phyloP scores from a whole-genome alignment of 1,140 invertebrate genomes.

The Anastrepha obliqua region DNA sequence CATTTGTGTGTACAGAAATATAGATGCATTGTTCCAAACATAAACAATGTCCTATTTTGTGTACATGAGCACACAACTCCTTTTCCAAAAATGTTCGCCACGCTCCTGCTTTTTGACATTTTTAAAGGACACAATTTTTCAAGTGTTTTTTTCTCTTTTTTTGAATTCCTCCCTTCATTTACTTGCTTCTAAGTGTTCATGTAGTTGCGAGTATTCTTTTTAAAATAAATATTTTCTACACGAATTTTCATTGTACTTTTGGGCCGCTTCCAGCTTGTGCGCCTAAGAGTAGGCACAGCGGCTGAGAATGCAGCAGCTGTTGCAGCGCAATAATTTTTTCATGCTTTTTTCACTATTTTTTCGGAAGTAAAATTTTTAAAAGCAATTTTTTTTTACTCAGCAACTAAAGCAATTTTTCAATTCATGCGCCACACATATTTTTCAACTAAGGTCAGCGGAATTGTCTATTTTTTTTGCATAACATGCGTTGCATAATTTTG shows the following conservation, averaged over 20 bases:
- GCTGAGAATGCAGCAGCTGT: slow-evolving; percentile 43
- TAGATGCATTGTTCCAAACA: too few species aligned
- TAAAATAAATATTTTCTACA: slow-evolving; percentile 32
- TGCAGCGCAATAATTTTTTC: background rate
- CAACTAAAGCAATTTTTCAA: background rate
- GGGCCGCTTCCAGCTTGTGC: background rate
- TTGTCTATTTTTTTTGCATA: background rate
- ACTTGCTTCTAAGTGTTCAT: background rate
- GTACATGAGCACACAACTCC: too few species aligned
- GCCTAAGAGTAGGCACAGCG: slow-evolving; percentile 43
- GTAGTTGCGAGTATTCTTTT: background rate
- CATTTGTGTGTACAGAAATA: background rate
- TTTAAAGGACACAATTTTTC: background rate
- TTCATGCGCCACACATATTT: background rate
- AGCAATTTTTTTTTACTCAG: slow-evolving; percentile 6
- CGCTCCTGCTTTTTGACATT: background rate
- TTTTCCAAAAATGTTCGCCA: background rate
- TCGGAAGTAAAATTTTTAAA: slow-evolving; percentile 8
- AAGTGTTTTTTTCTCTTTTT: background rate
- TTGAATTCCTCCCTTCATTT: background rate
- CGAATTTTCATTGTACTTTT: background rate
- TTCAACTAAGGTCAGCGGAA: slow-evolving; percentile 1
- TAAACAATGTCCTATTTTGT: too few species aligned
- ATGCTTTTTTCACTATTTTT: background rate
- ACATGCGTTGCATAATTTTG: slow-evolving; percentile 41